phyloP scores from a whole-genome alignment of 2,113 vertebrate species.

The Aspiorhynchus laticeps region DNA sequence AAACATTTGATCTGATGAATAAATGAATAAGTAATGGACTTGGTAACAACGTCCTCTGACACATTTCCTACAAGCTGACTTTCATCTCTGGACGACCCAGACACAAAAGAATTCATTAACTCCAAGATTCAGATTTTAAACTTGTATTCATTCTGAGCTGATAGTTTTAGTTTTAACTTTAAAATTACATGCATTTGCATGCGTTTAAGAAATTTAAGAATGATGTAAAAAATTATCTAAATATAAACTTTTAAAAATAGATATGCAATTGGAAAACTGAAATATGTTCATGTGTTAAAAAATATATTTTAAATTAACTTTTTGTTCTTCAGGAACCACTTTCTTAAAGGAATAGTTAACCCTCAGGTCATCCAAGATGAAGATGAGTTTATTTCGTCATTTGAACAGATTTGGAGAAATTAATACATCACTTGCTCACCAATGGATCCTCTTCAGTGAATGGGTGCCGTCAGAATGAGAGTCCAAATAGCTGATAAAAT shows the following conservation, averaged over 20 bases:
- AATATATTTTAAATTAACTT: background rate
- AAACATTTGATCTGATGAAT: slow-evolving; percentile 22
- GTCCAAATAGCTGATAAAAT: too few species aligned
- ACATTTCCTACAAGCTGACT: background rate
- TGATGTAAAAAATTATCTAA: background rate
- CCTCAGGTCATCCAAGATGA: too few species aligned
- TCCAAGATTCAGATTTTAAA: background rate
- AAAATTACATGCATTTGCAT: background rate
- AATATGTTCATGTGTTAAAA: background rate
- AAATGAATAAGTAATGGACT: slow-evolving; percentile 34
- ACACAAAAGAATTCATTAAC: slow-evolving; percentile 48
- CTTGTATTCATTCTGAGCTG: background rate
- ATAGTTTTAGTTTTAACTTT: background rate
- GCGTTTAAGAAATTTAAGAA: background rate
- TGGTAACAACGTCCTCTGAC: background rate
- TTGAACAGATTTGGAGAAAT: too few species aligned
- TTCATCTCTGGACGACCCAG: slow-evolving; percentile 38
- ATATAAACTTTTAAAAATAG: background rate
- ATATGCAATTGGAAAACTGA: background rate
- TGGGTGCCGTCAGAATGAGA: too few species aligned
- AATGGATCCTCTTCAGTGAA: too few species aligned
- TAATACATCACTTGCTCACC: too few species aligned
- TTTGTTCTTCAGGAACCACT: background rate
- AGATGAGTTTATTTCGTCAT: too few species aligned
- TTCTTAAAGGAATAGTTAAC: background rate